Conservation (phyloP, 30 jellyfish, hydroid and myxozoan genomes). For the Cassiopea andromeda region DNA sequence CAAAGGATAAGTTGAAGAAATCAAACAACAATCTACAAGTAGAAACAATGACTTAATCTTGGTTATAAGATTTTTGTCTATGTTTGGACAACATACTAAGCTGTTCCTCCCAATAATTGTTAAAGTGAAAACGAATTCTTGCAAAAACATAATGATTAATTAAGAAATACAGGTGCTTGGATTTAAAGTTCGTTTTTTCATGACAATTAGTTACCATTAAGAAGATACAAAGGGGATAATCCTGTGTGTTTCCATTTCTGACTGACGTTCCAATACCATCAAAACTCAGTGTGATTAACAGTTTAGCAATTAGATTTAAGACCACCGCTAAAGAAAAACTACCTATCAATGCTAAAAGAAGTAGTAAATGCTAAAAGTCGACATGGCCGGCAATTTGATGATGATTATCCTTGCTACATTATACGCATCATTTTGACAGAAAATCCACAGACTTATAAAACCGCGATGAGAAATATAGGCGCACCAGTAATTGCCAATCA, state of each 20-base stretch:
- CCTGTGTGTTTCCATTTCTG: conserved; percentile 6
- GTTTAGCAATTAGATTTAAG: neutral
- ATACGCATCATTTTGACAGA: too few relatives aligned
- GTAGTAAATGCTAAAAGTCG: neutral
- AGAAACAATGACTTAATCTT: conserved; percentile 7
- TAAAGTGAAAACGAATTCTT: neutral
- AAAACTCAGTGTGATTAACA: neutral
- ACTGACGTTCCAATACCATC: conserved; percentile 2
- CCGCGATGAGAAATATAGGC: too few relatives aligned
- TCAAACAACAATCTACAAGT: conserved; percentile 25
- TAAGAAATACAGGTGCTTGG: conserved; percentile 26
- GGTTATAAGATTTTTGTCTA: conserved; percentile 20
- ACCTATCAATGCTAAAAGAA: neutral
- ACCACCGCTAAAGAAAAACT: neutral
- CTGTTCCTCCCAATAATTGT: conserved; percentile 29
- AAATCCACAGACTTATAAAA: too few relatives aligned
- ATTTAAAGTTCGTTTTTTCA: neutral
- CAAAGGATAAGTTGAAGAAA: conserved; percentile 14
- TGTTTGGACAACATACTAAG: neutral
- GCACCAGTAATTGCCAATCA: neutral
- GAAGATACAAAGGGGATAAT: conserved; percentile 48
- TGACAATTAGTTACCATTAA: conserved; percentile 21
- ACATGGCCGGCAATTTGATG: too few relatives aligned
- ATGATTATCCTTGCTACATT: too few relatives aligned
- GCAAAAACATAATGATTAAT: neutral